Evolutionary conservation across 2,113 vertebrate genomes (phyloP), one percentile per base, ranked within the genome.

Genomic region (Chloropsis hardwickii): DNA sequence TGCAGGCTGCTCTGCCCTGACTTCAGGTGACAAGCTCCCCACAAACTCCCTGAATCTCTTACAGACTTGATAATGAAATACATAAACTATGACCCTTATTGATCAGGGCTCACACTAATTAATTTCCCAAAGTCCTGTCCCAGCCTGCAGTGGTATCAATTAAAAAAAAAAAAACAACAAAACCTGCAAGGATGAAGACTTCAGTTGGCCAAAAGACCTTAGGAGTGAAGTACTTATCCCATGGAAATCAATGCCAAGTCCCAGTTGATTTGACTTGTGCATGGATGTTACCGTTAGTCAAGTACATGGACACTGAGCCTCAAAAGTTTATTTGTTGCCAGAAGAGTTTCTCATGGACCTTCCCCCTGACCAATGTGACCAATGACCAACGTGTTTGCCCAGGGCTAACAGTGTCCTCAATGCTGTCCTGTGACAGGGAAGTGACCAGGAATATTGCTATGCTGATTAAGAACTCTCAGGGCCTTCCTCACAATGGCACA

Each of bases 31-130:
- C 90, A 90, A 94, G 60, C 85, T 97, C 88, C 71, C 81, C 60
- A 78, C 76, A 29, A 58, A 90, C 84, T 91, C 85, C 87, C 92
- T 82, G 79, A 83, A 92, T 90, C 74, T 96, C 92, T 91, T 54
- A 28, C 39, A 95, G 82, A 70, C 95, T 93, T 94, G 95, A 96
- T 96, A 96, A 90, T 95, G 92, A 96, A 96, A 97, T 96, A 96
- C 94, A 78, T 83, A 96, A 95, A 95, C 92, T 91, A 45, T 92
- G 92, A 97, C 88, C 95, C 61, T 86, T 96, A 97, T 96, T 93
- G 93, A 96, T 96, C 90, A 67, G 74, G 56, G 40, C 82, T 86
- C 51, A 56, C 79, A 67, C 88, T 96, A 95, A 97, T 96, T 96
- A 96, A 97, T 96, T 97, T 96, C 76, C 88, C 72, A 50, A 86